Evolutionary conservation across 2,888 invertebrate genomes (phyloP), one percentile per base, ranked within the genome.

Genomic region (Hypsopygia costalis): DNA sequence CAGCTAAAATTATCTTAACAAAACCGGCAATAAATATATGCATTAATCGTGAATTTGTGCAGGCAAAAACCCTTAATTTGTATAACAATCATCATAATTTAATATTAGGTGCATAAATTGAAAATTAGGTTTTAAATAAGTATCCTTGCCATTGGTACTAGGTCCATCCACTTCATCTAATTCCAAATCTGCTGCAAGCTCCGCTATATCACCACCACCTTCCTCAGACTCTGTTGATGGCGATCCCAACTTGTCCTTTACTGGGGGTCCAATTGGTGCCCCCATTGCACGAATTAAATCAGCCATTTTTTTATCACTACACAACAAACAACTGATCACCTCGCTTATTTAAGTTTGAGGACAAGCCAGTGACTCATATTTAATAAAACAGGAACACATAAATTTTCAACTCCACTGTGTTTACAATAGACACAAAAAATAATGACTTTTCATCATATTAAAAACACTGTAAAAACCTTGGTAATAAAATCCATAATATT

Each of bases 211-310:
- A 33, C 89, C 92, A 58, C 93, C 94, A 30, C 95, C 95, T 71
- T 96, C 96, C 63, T 96, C 96, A 44, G 95, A 96, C 65, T 95
- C 95, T 43, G 95, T 95, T 55, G 95, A 95, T 33, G 96, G 95
- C 44, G 95, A 95, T 51, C 95, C 94, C 55, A 94, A 82, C 82
- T 93, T 93, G 81, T 93, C 93, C 87, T 93, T 93, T 58, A 87
- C 82, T 69, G 91, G 91, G 81, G 92, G 91, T 80, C 91, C 92
- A 43, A 90, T 89, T 47, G 91, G 90, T 70, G 91, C 92, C 70
- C 91, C 92, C 90, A 92, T 91, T 56, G 79, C 80, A 62, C 93
- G 92, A 76, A 93, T 92, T 76, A 93, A 83, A 89, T 93, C 93
- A 77, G 93, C 93, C 93, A 93, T 93, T 69, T 72, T 21, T 21